phyloP scores from a whole-genome alignment of 2,888 invertebrate species.

The Lydus trimaculatus region DNA sequence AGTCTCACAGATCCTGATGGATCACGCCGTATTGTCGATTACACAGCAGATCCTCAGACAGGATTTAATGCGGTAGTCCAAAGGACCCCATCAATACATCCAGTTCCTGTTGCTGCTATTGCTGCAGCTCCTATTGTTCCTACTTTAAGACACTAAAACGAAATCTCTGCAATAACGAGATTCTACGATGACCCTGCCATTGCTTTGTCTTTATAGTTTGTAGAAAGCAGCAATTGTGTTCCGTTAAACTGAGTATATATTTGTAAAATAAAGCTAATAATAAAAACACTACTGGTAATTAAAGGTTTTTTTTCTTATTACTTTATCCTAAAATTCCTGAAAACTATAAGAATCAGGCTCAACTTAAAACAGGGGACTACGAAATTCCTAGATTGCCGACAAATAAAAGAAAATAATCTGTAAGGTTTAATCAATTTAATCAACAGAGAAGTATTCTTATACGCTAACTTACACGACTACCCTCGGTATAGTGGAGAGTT shows the following conservation, averaged over 20 bases:
- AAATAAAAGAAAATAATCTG: slow-evolving; percentile 10
- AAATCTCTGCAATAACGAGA: slow-evolving; percentile 23
- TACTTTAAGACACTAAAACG: slow-evolving; percentile 18
- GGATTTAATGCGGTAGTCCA: slow-evolving; percentile 57
- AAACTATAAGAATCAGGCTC: not conserved
- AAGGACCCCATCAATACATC: slow-evolving; percentile 44
- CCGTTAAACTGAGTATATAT: slow-evolving; percentile 21
- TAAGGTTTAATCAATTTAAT: slow-evolving; percentile 34
- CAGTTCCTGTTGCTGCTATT: slow-evolving; percentile 16
- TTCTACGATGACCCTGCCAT: slow-evolving; percentile 23
- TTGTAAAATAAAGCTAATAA: slow-evolving; percentile 27
- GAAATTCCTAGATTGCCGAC: slow-evolving; percentile 29
- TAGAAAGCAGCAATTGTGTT: slow-evolving; percentile 24
- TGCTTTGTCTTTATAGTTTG: slow-evolving; percentile 20
- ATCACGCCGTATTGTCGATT: slow-evolving; percentile 54
- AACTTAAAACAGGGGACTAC: not conserved
- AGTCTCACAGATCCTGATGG: slow-evolving; percentile 57
- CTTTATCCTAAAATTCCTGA: not conserved
- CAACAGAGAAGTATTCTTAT: slow-evolving; percentile 26
- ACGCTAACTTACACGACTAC: slow-evolving; percentile 36
- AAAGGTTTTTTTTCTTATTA: not conserved
- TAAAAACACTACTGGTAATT: slow-evolving; percentile 23
- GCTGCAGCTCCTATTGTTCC: slow-evolving; percentile 6
- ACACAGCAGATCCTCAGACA: slow-evolving; percentile 53
- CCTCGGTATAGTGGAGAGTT: slow-evolving; percentile 36